Evolutionary conservation across 2,888 invertebrate genomes (phyloP).

Genomic region (Tachina fera): DNA sequence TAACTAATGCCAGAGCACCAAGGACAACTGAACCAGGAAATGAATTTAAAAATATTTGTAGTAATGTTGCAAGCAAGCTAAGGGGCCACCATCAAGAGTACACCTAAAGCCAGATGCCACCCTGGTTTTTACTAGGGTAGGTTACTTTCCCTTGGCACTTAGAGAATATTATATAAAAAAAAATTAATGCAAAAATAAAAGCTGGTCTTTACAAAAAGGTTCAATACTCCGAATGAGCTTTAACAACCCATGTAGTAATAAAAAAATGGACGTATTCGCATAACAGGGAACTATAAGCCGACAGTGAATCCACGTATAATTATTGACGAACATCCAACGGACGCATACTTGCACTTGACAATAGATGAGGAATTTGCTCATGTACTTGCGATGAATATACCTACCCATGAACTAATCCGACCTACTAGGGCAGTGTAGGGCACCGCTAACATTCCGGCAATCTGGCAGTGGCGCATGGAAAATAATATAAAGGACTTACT

Average conservation of each 20-base stretch:
- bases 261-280: conserved; percentile 53
- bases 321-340: conserved; percentile 49
- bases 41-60: conserved; percentile 21
- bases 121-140: too few relatives aligned
- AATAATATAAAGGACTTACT: background rate
- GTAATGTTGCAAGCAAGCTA: conserved; percentile 33
- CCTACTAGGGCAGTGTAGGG: conserved; percentile 46
- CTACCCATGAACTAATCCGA: conserved; percentile 41
- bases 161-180: too few relatives aligned
- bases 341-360: conserved; percentile 60
- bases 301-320: conserved; percentile 55
- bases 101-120: background rate
- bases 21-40: background rate
- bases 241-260: conserved; percentile 56
- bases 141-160: too few relatives aligned
- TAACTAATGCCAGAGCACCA: background rate
- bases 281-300: conserved; percentile 57
- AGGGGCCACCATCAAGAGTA: conserved; percentile 5
- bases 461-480: conserved; percentile 47
- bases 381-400: conserved; percentile 45
- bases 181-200: too few relatives aligned
- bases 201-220: conserved; percentile 3
- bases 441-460: conserved; percentile 39
- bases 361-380: conserved; percentile 62
- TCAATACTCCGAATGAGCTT: too few relatives aligned